Conservation (phyloP, 2,888 invertebrate species). For the Cheilosia vernalis region DNA sequence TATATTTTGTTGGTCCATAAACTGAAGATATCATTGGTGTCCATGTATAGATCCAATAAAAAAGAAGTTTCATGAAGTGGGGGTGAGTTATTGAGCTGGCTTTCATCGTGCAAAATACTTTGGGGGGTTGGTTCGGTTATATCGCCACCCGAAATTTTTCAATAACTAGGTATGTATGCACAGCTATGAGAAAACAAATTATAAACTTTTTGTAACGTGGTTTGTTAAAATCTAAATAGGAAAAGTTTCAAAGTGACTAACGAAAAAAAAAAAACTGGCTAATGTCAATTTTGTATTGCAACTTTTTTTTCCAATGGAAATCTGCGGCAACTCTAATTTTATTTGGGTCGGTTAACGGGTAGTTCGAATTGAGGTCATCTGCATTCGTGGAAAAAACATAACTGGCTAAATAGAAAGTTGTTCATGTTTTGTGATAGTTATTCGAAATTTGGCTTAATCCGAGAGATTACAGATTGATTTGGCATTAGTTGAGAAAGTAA, state of each 20-base stretch:
- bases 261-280: constrained; percentile 19
- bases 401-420: not conserved
- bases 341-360: not conserved
- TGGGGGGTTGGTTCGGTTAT: not conserved
- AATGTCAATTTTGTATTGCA: constrained; percentile 27
- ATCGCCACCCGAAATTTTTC: not conserved
- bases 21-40: constrained; percentile 22
- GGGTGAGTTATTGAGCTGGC: constrained; percentile 18
- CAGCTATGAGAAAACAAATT: not conserved
- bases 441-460: not conserved
- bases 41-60: constrained; percentile 5
- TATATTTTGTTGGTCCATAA: constrained; percentile 10
- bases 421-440: not conserved
- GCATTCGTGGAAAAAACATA: not conserved
- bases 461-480: too few species aligned
- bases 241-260: constrained; percentile 16
- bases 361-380: constrained; percentile 19
- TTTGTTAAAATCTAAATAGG: constrained; percentile 39
- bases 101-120: constrained; percentile 6
- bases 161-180: not conserved
- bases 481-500: too few species aligned
- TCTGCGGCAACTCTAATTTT: not conserved
- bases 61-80: constrained; percentile 13
- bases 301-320: not conserved
- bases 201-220: constrained; percentile 20